phyloP scores from a whole-genome alignment of 92 coral and sea anemone species.

The Paragorgia papillata region DNA sequence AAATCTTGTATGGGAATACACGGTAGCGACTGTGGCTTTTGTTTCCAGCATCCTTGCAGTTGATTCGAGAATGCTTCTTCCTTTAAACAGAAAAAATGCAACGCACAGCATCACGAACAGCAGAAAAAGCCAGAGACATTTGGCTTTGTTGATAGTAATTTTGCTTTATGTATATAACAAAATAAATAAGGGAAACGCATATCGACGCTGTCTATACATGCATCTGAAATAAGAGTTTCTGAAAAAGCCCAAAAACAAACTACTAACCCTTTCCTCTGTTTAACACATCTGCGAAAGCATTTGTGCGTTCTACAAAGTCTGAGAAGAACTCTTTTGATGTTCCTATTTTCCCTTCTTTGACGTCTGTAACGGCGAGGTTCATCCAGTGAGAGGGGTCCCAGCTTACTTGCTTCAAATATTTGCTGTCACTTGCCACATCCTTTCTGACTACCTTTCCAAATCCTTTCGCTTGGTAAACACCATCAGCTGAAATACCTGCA shows the following conservation, averaged over 20 bases:
- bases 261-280: constrained; percentile 34
- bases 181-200: too few species aligned
- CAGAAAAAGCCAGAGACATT: too few species aligned
- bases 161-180: too few species aligned
- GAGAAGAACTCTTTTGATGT: constrained; percentile 17
- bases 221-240: too few species aligned
- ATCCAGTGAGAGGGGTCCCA: constrained; percentile 39
- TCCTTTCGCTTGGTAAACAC: constrained; percentile 37
- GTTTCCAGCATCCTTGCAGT: constrained; percentile 21
- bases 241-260: background rate
- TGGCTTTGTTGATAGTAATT: too few species aligned
- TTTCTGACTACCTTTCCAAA: background rate
- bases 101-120: too few species aligned
- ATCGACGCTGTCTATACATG: too few species aligned
- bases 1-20: constrained; percentile 32
- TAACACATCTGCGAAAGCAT: constrained; percentile 10
- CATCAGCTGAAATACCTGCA: constrained; percentile 27
- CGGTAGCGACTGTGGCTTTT: constrained; percentile 20
- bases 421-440: background rate
- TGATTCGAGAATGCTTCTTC: constrained; percentile 36
- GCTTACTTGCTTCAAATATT: background rate
- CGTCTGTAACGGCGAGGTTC: constrained; percentile 19
- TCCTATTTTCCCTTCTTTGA: constrained; percentile 30
- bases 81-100: too few species aligned
- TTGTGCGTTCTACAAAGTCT: constrained; percentile 12